Base-by-base conservation (phyloP, 1,140 invertebrate genomes). In the Drosophila lowei region DNA sequence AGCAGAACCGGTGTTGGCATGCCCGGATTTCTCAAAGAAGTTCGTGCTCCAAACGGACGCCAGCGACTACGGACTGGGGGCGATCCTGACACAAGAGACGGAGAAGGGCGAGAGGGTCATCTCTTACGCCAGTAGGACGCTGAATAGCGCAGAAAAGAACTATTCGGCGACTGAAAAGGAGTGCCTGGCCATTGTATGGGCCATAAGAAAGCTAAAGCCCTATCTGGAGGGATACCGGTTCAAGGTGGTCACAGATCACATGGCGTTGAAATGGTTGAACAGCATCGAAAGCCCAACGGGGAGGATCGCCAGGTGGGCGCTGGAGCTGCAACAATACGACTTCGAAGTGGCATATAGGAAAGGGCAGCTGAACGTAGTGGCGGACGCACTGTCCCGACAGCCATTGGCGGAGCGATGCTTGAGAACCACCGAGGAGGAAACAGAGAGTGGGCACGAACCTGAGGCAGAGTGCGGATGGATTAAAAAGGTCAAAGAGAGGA, bases 121-220 rank as follows among this genome's bases (percentile, higher is more conserved):
- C 23, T 77, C 80, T 3, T 93, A 91, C 66, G 90, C 90, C 0
- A 92, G 90, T 44, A 53, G 92, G 38, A 77, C 64, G 6, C 66
- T 93, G 28, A 92, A 91, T 63, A 59, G 79, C 46, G 85, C 90
- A 0, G 92, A 93, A 85, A 71, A 28, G 50, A 92, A 91, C 68
- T 93, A 92, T 59, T 77, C 66, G 0, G 90, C 85, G 7, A 92
- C 86, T 8, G 91, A 93, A 23, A 83, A 89, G 48, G 92, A 93
- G 77, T 77, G 90, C 23, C 59, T 93, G 11, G 91, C 91, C 0
- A 88, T 93, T 6, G 60, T 93, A 6, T 91, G 79, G 78, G 81
- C 90, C 2, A 23, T 65, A 0, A 34, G 30, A 1, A 56, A 54
- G 18, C 8, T 58, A 6, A 7, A 30, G 25, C 44, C 16, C 2